Base-by-base conservation (phyloP, 2,888 invertebrate genomes). In the Agrotis puta region DNA sequence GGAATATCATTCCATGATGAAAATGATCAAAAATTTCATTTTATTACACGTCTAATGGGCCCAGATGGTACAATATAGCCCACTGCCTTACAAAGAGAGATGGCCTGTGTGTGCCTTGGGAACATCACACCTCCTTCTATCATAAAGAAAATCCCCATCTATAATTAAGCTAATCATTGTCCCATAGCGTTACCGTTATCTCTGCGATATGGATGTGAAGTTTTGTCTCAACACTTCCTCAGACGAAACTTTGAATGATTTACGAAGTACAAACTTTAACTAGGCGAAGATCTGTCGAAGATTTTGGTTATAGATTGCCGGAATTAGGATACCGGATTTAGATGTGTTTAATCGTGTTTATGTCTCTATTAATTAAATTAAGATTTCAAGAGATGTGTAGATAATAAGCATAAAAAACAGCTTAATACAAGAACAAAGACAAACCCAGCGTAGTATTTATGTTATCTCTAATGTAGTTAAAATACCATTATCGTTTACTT, bases 211-310 rank as follows among this genome's bases (percentile, higher is more conserved):
- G 81, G 61, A 77, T 76, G 68, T 79, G 76, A 67, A 84, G 87
- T 89, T 89, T 89, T 88, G 89, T 89, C 90, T 88, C 90, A 91
- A 90, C 90, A 89, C 86, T 87, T 88, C 77, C 79, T 64, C 70
- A 83, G 88, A 88, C 88, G 87, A 86, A 89, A 89, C 87, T 88
- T 82, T 77, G 82, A 86, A 81, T 90, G 91, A 92, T 92, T 90
- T 92, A 83, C 85, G 77, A 80, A n/a, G 80, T 86, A 83, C 74
- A 70, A 58, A 64, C 65, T 80, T 62, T 27, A 67, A 82, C 70
- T 74, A 73, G 68, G 63, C 66, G 27, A 61, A 71, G 76, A 79
- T 79, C 73, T 76, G 71, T 27, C 45, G 43, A 54, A 80, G 64
- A 69, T 82, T 74, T 48, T 54, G 47, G 66, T 27, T 18, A 22